These are phyloP conservation scores for Nannoperca australis DNA, from an alignment of 2,797 vertebrate species.

Conservation along the genomic window DNA sequence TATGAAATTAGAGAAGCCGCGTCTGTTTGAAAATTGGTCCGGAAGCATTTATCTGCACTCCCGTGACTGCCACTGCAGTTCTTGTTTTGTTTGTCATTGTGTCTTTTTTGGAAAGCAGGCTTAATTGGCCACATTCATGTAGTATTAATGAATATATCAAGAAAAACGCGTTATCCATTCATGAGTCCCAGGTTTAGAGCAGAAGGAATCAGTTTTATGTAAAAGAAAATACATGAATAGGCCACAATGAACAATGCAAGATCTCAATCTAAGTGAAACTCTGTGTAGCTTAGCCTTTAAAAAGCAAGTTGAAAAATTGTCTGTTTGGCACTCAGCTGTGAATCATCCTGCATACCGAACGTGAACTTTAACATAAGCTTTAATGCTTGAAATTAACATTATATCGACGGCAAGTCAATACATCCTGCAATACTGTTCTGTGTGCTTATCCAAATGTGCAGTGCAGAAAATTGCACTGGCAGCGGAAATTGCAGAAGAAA, in stretches of 20 bases:
- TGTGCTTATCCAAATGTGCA: conserved; percentile 33
- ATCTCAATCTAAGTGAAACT: conserved; percentile 1
- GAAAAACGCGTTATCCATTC: background rate
- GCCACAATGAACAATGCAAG: background rate
- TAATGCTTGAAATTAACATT: conserved; percentile 38
- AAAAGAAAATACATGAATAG: background rate
- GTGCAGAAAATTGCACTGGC: conserved; percentile 61
- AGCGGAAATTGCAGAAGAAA: conserved; percentile 69
- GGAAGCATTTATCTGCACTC: conserved; percentile 64
- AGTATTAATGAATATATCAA: background rate
- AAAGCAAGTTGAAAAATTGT: conserved; percentile 5
- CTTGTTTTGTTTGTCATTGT: conserved; percentile 47
- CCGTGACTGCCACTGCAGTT: conserved; percentile 49
- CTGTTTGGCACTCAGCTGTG: conserved; percentile 1
- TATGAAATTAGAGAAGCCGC: conserved; percentile 74
- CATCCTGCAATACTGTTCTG: conserved; percentile 35
- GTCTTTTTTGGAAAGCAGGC: conserved; percentile 19
- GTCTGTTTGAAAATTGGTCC: conserved; percentile 70
- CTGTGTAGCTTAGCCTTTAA: conserved; percentile 1
- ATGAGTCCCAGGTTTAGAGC: conserved; percentile 10
- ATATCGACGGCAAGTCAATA: conserved; percentile 49
- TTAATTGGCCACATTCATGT: conserved; percentile 19
- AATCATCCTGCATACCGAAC: background rate
- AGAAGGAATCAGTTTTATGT: background rate
- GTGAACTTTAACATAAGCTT: conserved; percentile 28